Percentiles rank a stretch among this genome's conserved stretches.
Conservation (phyloP, 2,797 vertebrate genomes). For the Hydrophis major region DNA sequence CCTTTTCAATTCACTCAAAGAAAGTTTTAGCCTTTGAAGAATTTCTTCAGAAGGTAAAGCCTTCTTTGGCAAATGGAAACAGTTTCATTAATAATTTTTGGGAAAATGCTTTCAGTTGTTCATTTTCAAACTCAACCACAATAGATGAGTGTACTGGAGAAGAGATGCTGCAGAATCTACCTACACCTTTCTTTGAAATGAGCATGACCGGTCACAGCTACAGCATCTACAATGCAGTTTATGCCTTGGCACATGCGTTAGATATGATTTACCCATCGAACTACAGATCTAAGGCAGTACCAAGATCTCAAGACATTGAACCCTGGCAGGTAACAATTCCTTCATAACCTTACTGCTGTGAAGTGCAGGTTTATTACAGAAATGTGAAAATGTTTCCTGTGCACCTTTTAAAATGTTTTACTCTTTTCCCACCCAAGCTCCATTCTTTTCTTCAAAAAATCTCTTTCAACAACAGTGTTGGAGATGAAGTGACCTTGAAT, state of each 20-base stretch:
- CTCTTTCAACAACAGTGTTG: slow-evolving; percentile 10
- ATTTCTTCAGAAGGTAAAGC: not conserved
- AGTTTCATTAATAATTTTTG: not conserved
- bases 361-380: not conserved
- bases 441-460: not conserved
- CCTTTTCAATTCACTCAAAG: not conserved
- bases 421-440: not conserved
- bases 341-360: not conserved
- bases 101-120: not conserved
- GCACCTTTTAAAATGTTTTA: not conserved
- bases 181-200: not conserved
- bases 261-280: not conserved
- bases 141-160: not conserved
- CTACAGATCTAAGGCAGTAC: not conserved
- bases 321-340: not conserved
- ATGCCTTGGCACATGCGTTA: not conserved
- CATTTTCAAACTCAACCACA: not conserved
- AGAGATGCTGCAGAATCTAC: not conserved
- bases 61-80: not conserved
- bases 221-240: not conserved
- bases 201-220: not conserved
- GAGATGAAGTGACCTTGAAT: not conserved
- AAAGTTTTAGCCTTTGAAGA: not conserved
- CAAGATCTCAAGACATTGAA: not conserved
- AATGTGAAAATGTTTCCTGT: not conserved